Evolutionary conservation across 2,797 vertebrate genomes (phyloP).

Genomic region (Nannoperca obscura): DNA sequence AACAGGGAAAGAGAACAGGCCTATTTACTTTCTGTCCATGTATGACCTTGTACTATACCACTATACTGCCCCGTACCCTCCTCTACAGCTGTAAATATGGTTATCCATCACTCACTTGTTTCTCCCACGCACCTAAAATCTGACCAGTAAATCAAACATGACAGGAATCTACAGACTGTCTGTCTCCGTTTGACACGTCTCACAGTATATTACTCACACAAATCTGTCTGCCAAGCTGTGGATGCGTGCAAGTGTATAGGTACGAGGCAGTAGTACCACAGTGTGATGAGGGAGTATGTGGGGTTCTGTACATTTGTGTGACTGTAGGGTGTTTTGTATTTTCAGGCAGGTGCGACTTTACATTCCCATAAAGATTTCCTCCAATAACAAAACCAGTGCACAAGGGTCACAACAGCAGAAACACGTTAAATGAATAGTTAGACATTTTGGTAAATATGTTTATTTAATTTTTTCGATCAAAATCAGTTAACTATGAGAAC

Average conservation of each 20-base stretch:
- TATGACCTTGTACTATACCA: neutral
- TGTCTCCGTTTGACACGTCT: constrained; percentile 54
- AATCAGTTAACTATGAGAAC: neutral
- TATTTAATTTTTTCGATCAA: neutral
- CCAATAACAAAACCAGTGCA: constrained; percentile 10
- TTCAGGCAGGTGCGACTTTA: constrained; percentile 51
- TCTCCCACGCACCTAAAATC: constrained; percentile 31
- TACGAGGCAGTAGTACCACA: constrained; percentile 23
- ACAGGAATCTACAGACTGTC: constrained; percentile 54
- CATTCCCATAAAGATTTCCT: constrained; percentile 38
- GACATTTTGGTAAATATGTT: neutral
- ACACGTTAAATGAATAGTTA: neutral
- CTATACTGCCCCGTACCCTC: neutral
- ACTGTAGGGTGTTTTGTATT: constrained; percentile 54
- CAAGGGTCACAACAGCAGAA: constrained; percentile 7
- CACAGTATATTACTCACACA: constrained; percentile 20
- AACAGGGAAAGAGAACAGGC: neutral
- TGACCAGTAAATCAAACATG: constrained; percentile 21
- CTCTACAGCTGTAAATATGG: constrained; percentile 32
- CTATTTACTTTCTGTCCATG: constrained; percentile 3
- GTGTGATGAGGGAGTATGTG: constrained; percentile 56
- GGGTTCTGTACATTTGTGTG: constrained; percentile 44
- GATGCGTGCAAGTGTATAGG: constrained; percentile 39
- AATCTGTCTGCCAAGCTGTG: constrained; percentile 31
- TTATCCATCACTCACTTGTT: constrained; percentile 41